A percentile compares a stretch with the other conserved stretches of the same genome.
Conservation (phyloP, 2,888 invertebrate genomes). For the Microctonus hyperodae region DNA sequence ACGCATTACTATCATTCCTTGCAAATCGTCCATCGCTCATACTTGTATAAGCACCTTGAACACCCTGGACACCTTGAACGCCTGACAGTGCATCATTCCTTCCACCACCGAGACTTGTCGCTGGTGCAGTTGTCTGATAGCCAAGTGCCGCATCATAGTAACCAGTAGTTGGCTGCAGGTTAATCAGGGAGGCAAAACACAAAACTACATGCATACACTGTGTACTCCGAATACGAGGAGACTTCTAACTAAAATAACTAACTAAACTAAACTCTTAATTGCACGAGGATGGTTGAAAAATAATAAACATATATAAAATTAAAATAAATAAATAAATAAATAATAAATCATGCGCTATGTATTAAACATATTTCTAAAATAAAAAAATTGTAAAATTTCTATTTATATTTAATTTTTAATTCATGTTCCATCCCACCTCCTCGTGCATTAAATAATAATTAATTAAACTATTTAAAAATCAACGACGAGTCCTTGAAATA, state of each 20-base stretch:
- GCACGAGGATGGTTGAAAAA: slow-evolving; percentile 10
- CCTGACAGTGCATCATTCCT: slow-evolving; percentile 72
- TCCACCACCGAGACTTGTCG: slow-evolving; percentile 74
- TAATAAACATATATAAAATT: not conserved
- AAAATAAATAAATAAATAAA: no score
- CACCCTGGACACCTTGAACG: slow-evolving; percentile 64
- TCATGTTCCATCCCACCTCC: not conserved
- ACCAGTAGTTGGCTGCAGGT: slow-evolving; percentile 66
- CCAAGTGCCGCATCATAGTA: slow-evolving; percentile 75
- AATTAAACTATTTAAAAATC: not conserved
- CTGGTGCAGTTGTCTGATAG: slow-evolving; percentile 70
- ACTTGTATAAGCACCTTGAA: slow-evolving; percentile 69
- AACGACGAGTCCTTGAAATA: not conserved
- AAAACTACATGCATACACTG: slow-evolving; percentile 64
- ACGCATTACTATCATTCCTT: slow-evolving; percentile 80
- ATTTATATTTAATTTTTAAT: no score
- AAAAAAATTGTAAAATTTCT: slow-evolving; percentile 31
- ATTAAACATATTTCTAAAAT: no score
- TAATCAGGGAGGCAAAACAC: slow-evolving; percentile 63
- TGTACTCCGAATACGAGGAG: slow-evolving; percentile 61
- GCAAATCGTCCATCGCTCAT: slow-evolving; percentile 76
- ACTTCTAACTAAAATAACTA: slow-evolving; percentile 53
- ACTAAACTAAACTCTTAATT: slow-evolving; percentile 34
- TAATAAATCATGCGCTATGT: slow-evolving; percentile 1
- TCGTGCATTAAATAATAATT: slow-evolving; percentile 4